Conservation (phyloP, 2,888 invertebrate species). For the Mycogona germanica region DNA sequence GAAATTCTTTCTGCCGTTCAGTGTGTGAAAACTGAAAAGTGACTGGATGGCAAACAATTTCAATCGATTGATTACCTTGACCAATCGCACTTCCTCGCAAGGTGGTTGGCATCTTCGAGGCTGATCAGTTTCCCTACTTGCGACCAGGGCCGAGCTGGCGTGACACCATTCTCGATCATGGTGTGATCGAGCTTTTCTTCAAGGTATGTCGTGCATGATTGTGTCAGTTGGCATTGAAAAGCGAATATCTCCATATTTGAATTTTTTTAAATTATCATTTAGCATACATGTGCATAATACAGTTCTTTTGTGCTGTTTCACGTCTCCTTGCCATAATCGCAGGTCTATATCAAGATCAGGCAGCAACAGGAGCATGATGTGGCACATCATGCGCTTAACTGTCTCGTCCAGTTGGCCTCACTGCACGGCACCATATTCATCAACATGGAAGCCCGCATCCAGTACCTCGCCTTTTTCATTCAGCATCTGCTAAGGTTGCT, state of each 20-base stretch:
- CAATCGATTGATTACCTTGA: conserved; percentile 18
- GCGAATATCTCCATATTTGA: no score
- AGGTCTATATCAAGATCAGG: conserved; percentile 66
- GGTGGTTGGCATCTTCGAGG: conserved; percentile 51
- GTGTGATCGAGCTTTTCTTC: conserved; percentile 63
- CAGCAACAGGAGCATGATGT: conserved; percentile 42
- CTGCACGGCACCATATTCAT: conserved; percentile 47
- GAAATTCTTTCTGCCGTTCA: no score
- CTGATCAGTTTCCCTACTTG: conserved; percentile 48
- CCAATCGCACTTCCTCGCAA: conserved; percentile 47
- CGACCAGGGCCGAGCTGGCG: conserved; percentile 55
- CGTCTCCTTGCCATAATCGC: no score
- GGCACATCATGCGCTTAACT: conserved; percentile 63
- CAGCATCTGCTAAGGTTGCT: conserved; percentile 48
- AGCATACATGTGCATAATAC: no score
- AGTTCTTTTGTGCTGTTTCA: no score
- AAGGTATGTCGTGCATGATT: no score
- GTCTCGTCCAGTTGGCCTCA: conserved; percentile 66
- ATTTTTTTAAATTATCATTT: no score
- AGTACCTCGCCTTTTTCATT: conserved; percentile 47
- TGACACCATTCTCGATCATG: conserved; percentile 60
- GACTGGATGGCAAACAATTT: neutral
- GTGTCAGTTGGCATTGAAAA: no score
- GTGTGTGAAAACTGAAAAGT: no score
- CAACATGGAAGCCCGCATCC: conserved; percentile 39